Percentiles rank a stretch among this genome's conserved stretches.
phyloP scores from a whole-genome alignment of 1,140 invertebrate species.

The Neuroterus valhalla region DNA sequence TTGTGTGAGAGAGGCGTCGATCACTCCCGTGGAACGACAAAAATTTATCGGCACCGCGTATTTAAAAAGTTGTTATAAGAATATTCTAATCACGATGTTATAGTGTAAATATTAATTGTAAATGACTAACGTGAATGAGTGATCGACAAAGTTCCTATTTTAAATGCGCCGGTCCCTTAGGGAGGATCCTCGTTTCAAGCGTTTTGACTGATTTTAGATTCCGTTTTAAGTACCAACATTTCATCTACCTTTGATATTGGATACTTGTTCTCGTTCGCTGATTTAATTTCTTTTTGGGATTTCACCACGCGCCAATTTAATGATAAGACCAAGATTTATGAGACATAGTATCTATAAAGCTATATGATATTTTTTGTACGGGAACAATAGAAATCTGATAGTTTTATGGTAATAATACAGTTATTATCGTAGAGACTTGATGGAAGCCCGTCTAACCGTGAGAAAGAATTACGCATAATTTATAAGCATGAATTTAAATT shows the following conservation, averaged over 20 bases:
- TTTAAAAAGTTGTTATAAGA: conserved; percentile 58
- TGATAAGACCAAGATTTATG: conserved; percentile 30
- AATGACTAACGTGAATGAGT: conserved; percentile 60
- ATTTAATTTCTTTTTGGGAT: too few species aligned
- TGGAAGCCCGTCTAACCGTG: background rate
- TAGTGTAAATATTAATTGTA: conserved; percentile 61
- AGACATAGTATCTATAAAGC: conserved; percentile 21
- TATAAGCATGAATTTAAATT: conserved; percentile 28
- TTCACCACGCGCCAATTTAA: conserved; percentile 20
- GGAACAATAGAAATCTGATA: conserved; percentile 21
- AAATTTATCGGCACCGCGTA: background rate
- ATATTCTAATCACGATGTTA: conserved; percentile 62
- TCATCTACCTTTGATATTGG: background rate
- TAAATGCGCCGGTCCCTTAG: conserved; percentile 54
- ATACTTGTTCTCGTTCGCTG: background rate
- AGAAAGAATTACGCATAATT: conserved; percentile 9
- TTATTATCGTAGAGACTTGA: conserved; percentile 14
- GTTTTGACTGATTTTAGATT: background rate
- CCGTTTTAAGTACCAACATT: background rate
- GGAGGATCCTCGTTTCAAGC: conserved; percentile 41
- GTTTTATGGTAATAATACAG: background rate
- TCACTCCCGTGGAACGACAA: conserved; percentile 40
- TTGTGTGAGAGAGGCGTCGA: conserved; percentile 40
- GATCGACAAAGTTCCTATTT: conserved; percentile 74
- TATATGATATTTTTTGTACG: conserved; percentile 21